These are phyloP conservation scores for Microplitis deprimator DNA, from an alignment of 2,888 invertebrate genomes.

Conservation along the genomic window DNA sequence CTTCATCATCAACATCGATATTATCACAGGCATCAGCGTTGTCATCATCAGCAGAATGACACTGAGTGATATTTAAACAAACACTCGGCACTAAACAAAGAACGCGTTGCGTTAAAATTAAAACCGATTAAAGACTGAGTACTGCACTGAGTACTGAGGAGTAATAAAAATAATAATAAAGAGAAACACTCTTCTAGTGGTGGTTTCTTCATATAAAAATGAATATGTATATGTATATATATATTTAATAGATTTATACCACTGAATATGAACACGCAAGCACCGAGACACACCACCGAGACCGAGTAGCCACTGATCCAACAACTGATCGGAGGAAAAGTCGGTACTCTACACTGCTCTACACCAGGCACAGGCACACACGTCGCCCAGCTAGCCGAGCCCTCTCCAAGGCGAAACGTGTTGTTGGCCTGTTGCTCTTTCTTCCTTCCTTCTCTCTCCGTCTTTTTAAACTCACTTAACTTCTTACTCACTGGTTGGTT, in stretches of 20 bases:
- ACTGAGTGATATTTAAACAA: conserved; percentile 9
- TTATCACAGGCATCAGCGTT: conserved; percentile 13
- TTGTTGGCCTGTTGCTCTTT: conserved; percentile 60
- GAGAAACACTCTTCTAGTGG: not conserved
- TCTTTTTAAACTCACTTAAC: not conserved
- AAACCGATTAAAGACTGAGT: not conserved
- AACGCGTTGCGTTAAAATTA: not conserved
- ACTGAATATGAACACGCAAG: conserved; percentile 37
- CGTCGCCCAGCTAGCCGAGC: conserved; percentile 46
- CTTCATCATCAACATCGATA: not conserved
- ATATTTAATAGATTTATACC: not conserved
- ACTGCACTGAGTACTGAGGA: not conserved
- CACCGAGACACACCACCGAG: conserved; percentile 33
- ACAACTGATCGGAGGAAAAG: conserved; percentile 32
- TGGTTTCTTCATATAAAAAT: not conserved
- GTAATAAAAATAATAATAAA: conserved; percentile 1
- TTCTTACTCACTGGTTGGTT: conserved; percentile 49
- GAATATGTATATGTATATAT: conserved; percentile 2
- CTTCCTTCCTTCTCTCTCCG: conserved; percentile 44
- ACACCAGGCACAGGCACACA: conserved; percentile 37
- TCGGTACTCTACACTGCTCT: conserved; percentile 46
- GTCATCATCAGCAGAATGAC: conserved; percentile 12
- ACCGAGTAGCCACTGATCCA: conserved; percentile 42
- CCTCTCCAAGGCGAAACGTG: conserved; percentile 56
- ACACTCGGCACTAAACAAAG: conserved; percentile 20